Percentiles rank a stretch among this genome's conserved stretches.
Evolutionary conservation across 2,113 vertebrate genomes (phyloP).

Genomic region (Otolemur garnettii): DNA sequence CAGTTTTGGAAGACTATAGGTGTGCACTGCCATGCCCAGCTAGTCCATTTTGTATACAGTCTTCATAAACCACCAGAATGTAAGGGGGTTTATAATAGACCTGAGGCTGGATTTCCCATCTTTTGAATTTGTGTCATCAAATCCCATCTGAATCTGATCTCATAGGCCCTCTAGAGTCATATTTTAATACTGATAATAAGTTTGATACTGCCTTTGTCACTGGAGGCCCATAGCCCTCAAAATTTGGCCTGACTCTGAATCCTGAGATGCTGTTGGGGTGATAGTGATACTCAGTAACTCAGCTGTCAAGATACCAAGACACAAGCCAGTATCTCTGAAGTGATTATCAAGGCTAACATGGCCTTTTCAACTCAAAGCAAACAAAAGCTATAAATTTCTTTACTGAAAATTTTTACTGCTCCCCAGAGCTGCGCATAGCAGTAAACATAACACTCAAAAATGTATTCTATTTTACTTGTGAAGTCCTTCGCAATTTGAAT

Average conservation of each 20-base stretch:
- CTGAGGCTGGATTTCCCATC: background rate
- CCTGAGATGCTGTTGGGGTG: background rate
- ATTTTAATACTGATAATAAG: background rate
- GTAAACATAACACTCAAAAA: conserved; percentile 55
- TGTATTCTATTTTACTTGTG: background rate
- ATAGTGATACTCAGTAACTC: conserved; percentile 55
- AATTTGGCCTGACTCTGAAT: conserved; percentile 3
- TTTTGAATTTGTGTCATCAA: background rate
- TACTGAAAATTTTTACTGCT: conserved; percentile 20
- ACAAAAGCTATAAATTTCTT: conserved; percentile 35
- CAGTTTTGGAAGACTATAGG: background rate
- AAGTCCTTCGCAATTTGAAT: background rate
- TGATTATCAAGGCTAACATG: background rate
- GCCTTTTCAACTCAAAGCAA: conserved; percentile 57
- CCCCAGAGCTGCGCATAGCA: conserved; percentile 34
- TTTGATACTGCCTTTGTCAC: background rate
- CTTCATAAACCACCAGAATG: background rate
- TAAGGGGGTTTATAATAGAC: background rate
- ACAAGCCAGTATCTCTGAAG: background rate
- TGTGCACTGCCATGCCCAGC: background rate
- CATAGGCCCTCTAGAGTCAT: conserved; percentile 20
- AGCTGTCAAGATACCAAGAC: background rate
- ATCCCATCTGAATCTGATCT: background rate
- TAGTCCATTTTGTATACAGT: background rate
- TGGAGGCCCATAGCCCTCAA: fast-evolving